A percentile compares a stretch with the other conserved stretches of the same genome.
Evolutionary conservation across 2,113 vertebrate genomes (phyloP).

Genomic region (Cyprinodon variegatus): DNA sequence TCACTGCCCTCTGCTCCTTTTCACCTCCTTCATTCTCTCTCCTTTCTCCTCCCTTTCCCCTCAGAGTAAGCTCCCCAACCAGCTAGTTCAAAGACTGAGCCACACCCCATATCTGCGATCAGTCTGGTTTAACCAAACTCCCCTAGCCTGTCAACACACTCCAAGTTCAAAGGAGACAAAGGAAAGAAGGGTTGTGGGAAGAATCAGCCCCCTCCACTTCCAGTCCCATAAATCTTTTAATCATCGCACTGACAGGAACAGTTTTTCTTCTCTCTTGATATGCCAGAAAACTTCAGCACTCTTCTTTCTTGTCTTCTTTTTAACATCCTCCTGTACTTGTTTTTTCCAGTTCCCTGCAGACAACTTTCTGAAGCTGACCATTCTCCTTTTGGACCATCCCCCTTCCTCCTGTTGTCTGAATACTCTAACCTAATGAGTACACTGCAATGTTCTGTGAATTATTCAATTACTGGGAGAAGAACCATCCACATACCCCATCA

Average conservation of each 20-base stretch:
- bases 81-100: conserved; percentile 67
- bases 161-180: conserved; percentile 74
- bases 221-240: conserved; percentile 73
- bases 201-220: conserved; percentile 32
- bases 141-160: conserved; percentile 57
- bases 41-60: neutral
- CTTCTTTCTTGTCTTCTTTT: conserved; percentile 49
- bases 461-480: conserved; percentile 74
- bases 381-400: conserved; percentile 46
- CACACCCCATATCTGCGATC: conserved; percentile 56
- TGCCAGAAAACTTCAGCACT: conserved; percentile 39
- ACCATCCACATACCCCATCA: conserved; percentile 16
- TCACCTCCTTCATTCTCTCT: conserved; percentile 1
- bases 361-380: conserved; percentile 32
- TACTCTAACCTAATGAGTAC: conserved; percentile 71
- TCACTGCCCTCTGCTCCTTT: neutral
- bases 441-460: conserved; percentile 70
- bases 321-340: conserved; percentile 14
- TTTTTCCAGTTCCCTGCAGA: conserved; percentile 4
- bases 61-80: conserved; percentile 25
- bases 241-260: conserved; percentile 67
- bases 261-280: conserved; percentile 53
- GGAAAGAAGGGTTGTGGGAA: conserved; percentile 48
- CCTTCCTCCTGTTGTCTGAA: conserved; percentile 44
- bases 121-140: conserved; percentile 62